Evolutionary conservation across 2,888 invertebrate genomes (phyloP).

Genomic region (Clunio marinus): DNA sequence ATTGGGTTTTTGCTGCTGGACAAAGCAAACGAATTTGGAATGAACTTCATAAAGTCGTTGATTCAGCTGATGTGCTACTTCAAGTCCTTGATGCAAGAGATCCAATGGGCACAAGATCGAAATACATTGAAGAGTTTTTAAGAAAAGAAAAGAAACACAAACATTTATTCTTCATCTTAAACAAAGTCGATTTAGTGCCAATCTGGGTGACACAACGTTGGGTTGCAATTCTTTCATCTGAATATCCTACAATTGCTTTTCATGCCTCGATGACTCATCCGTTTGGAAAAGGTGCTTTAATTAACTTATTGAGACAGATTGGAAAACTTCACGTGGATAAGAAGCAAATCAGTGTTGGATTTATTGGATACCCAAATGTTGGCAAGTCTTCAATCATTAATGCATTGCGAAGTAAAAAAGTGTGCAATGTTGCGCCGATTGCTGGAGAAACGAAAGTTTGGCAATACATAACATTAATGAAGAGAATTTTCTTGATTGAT

Average conservation of each 20-base stretch:
- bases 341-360: slow-evolving; percentile 97
- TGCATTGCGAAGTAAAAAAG: slow-evolving; percentile 91
- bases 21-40: slow-evolving; percentile 98
- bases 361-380: slow-evolving; percentile 98
- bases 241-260: slow-evolving; percentile 97
- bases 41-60: slow-evolving; percentile 97
- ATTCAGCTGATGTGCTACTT: slow-evolving; percentile 94
- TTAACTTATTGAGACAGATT: slow-evolving; percentile 92
- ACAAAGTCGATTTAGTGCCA: slow-evolving; percentile 95
- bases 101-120: slow-evolving; percentile 92
- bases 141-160: slow-evolving; percentile 95
- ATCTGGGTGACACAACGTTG: slow-evolving; percentile 98
- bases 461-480: slow-evolving; percentile 99
- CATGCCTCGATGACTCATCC: slow-evolving; percentile 98
- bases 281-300: slow-evolving; percentile 95
- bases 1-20: slow-evolving; percentile 93
- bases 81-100: slow-evolving; percentile 97
- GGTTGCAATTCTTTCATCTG: slow-evolving; percentile 89
- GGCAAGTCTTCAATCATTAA: slow-evolving; percentile 99
- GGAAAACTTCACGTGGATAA: slow-evolving; percentile 92
- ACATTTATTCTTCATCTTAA: slow-evolving; percentile 93
- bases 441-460: slow-evolving; percentile 98
- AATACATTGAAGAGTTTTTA: slow-evolving; percentile 86
- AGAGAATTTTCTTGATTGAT: slow-evolving; percentile 93
- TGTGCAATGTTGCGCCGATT: slow-evolving; percentile 97